phyloP scores from a whole-genome alignment of 2,888 invertebrate genomes.

The Nesidiocoris tenuis region DNA sequence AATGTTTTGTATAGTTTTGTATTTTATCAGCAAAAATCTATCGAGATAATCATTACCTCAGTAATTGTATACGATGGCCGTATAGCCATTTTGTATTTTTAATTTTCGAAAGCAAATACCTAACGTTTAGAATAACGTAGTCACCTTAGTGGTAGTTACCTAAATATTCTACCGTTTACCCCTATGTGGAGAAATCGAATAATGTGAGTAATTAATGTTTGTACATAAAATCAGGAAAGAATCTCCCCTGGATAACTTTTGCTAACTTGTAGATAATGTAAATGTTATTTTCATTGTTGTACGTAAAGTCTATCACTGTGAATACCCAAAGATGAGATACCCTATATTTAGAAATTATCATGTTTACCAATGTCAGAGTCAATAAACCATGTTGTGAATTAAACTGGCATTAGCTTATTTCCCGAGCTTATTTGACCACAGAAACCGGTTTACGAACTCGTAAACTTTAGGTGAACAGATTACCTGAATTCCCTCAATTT shows the following conservation, averaged over 20 bases:
- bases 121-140: neutral
- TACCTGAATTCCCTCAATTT: no score
- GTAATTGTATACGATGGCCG: slow-evolving; percentile 19
- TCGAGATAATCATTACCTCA: slow-evolving; percentile 32
- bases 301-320: slow-evolving; percentile 21
- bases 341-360: slow-evolving; percentile 2
- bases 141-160: no score
- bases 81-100: neutral
- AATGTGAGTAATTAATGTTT: slow-evolving; percentile 3
- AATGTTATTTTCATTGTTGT: slow-evolving; percentile 18
- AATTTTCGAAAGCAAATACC: neutral
- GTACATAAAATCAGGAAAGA: slow-evolving; percentile 5
- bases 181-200: neutral
- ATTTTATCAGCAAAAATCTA: neutral
- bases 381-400: slow-evolving; percentile 17
- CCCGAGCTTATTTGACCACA: no score
- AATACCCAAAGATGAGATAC: neutral
- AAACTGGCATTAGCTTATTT: no score
- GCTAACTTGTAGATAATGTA: slow-evolving; percentile 16
- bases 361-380: slow-evolving; percentile 23
- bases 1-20: slow-evolving; percentile 40
- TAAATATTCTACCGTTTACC: neutral
- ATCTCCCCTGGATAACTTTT: neutral
- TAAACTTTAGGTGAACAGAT: no score
- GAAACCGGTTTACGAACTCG: no score